Evolutionary conservation across 2,888 invertebrate species (phyloP), one percentile per base, ranked within the genome.

Genomic region (Proisotoma minuta): DNA sequence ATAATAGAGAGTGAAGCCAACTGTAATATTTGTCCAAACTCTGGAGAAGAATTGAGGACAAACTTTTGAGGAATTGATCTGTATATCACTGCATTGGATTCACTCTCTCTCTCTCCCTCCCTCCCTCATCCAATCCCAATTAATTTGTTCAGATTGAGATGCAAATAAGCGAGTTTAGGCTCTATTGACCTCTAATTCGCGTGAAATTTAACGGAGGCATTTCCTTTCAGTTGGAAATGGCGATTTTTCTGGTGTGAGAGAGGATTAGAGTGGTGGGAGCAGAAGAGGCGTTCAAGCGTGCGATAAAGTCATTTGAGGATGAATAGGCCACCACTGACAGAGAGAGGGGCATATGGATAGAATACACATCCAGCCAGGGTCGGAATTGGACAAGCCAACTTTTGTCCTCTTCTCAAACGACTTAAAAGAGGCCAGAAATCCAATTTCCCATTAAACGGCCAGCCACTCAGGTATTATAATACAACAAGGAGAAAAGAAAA

Each of bases 241-340:
- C 70, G 70, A 73, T 73, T 73, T 73, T 71, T 73, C 70, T 73
- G 60, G 66, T 71, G 70, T 71, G 68, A 64, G 65, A 73, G 63
- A 69, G 66, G 71, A 71, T 71, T 71, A 70, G 64, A 68, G 60
- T 62, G 68, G 67, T 68, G 68, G 62, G 63, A 69, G 71, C 60
- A 67, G 68, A 51, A 60, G 64, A 68, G 68, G 71, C 72, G 71
- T 69, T 73, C 71, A 72, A 68, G 69, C 73, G 69, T 70, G 73
- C 71, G 72, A 73, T 73, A 72, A 73, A 73, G 73, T 73, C 73
- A 73, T 73, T 73, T 71, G 71, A 69, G 69, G 72, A 73, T 73
- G 72, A 73, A 73, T 73, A 68, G n/a, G n/a, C n/a, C n/a, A n/a
- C n/a, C n/a, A n/a, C n/a, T n/a, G n/a, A n/a, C n/a, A n/a, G n/a